A percentile compares a stretch with the other conserved stretches of the same genome.
Evolutionary conservation across 37 sponge, comb jelly and placozoan genomes (phyloP).

Genomic region (Chondrosia reniformis): DNA sequence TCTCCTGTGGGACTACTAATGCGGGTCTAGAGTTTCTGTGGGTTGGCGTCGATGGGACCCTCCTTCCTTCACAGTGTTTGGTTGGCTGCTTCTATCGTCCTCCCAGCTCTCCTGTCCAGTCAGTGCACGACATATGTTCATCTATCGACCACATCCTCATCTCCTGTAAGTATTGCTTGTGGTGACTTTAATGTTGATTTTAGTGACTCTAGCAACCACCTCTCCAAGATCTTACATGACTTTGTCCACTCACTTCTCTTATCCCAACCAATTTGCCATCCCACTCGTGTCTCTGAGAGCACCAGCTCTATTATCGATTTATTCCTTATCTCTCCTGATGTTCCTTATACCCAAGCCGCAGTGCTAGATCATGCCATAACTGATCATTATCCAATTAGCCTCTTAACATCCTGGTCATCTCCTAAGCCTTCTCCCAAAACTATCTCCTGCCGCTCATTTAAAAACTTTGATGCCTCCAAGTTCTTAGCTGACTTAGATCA

Average conservation of each 20-base stretch:
- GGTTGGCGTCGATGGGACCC: not conserved
- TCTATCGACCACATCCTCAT: not conserved
- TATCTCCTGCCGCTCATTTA: too few species aligned
- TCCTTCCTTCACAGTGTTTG: not conserved
- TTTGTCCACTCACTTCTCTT: not conserved
- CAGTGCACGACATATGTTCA: not conserved
- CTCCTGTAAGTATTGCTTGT: not conserved
- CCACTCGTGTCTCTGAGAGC: not conserved
- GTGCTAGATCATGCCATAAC: too few species aligned
- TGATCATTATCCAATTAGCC: too few species aligned
- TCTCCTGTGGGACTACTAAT: not conserved
- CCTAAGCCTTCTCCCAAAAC: too few species aligned
- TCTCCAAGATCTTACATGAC: too few species aligned
- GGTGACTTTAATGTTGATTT: slow-evolving; percentile 18
- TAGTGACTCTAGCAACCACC: not conserved
- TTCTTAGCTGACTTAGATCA: too few species aligned
- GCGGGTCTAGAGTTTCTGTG: not conserved
- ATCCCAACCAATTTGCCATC: not conserved
- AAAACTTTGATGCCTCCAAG: too few species aligned
- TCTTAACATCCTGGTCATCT: too few species aligned
- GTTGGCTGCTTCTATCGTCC: not conserved
- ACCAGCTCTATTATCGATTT: not conserved
- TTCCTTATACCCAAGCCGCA: too few species aligned
- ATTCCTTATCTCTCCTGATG: slow-evolving; percentile 3
- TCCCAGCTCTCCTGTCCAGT: not conserved